These are phyloP conservation scores for Trematomus bernacchii DNA, from an alignment of 2,797 vertebrate genomes.

Conservation along the genomic window DNA sequence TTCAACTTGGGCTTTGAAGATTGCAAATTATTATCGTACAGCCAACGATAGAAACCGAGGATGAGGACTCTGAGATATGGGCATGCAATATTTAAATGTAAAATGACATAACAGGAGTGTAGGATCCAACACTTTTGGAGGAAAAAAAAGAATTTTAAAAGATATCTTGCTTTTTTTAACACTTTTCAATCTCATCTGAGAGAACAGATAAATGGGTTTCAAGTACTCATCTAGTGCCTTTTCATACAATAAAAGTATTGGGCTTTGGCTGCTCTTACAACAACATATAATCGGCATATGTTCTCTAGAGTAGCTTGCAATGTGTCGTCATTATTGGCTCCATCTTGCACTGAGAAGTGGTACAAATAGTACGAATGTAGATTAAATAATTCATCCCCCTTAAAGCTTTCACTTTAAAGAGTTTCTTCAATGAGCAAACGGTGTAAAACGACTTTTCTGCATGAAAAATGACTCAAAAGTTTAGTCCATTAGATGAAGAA, in stretches of 20 bases:
- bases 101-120: background rate
- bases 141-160: background rate
- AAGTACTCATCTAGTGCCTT: background rate
- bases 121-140: background rate
- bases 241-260: background rate
- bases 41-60: background rate
- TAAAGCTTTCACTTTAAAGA: conserved; percentile 26
- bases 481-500: too few species aligned
- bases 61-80: background rate
- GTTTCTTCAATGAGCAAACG: conserved; percentile 5
- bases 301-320: background rate
- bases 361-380: background rate
- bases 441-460: too few species aligned
- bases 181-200: background rate
- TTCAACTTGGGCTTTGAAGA: background rate
- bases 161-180: background rate
- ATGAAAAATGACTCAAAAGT: too few species aligned
- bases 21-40: background rate
- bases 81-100: background rate
- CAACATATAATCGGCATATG: background rate
- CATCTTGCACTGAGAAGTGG: background rate
- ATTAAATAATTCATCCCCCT: conserved; percentile 1
- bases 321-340: background rate
- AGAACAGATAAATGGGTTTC: background rate
- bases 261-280: background rate